Evolutionary conservation across 64 coral and sea anemone genomes (phyloP), one percentile per base, ranked within the genome.

Genomic region (Astreopora myriophthalma): DNA sequence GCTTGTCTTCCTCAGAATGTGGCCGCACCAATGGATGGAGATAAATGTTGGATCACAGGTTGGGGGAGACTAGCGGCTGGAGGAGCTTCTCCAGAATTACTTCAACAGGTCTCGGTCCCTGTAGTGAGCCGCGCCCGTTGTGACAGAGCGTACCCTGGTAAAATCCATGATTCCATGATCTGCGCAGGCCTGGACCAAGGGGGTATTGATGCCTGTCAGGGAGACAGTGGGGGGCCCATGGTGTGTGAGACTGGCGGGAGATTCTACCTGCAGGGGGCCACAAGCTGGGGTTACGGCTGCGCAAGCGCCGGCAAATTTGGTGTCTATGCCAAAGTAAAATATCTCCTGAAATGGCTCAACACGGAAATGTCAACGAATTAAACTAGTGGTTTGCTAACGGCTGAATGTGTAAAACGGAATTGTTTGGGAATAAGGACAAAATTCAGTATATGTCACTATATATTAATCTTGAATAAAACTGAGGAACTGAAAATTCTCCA

Each of bases 251-350:
- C 8, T 37, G 79, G 20, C 57, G 88, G 88, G 14, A 68, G 11
- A 30, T 90, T 40, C 25, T 90, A 90, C 38, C n/a, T 90, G 13
- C 74, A 90, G 3, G 88, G 88, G 0, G 88, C 17, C 0, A 90
- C 88, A 2, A 90, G 88, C 38, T 90, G 88, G 88, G 75, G 88
- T 1, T 79, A 79, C 34, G 88, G 88, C 1, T 90, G 88, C 17
- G 88, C 88, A 9, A n/a, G 60, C 20, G 22, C 35, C 11, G 88
- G 88, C 23, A 90, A 90, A 62, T 90, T 90, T 78, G 88, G 88
- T 65, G 88, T 90, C 8, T 90, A 90, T 58, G 88, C 88, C 31
- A 81, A 90, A 90, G 88, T 90, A 1, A 75, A 79, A 66, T 90
- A 81, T 25, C 30, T 90, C 11, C 2, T 46, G 27, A 37, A 6